These are phyloP conservation scores for Meliscaeva auricollis DNA, from an alignment of 2,888 invertebrate species.

Conservation along the genomic window DNA sequence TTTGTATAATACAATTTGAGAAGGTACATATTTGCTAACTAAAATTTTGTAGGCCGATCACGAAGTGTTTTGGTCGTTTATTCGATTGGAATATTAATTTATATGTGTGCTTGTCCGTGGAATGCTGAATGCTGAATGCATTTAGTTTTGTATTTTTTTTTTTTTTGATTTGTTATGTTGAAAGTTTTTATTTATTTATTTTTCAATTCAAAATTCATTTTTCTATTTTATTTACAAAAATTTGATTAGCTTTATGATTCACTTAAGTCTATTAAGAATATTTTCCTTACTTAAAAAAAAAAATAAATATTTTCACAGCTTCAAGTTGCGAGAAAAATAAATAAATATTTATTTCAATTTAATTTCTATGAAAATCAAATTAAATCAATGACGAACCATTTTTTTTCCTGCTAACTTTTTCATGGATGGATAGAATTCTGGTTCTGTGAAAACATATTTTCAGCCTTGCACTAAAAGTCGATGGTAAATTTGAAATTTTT, in stretches of 20 bases:
- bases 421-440: no score
- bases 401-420: no score
- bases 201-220: constrained; percentile 14
- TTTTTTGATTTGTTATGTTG: constrained; percentile 8
- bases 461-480: no score
- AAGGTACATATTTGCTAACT: constrained; percentile 19
- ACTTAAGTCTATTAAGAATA: constrained; percentile 15
- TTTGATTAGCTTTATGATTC: constrained; percentile 17
- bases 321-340: neutral
- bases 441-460: no score
- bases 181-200: constrained; percentile 17
- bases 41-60: constrained; percentile 45
- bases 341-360: neutral
- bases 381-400: neutral
- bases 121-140: constrained; percentile 45
- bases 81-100: constrained; percentile 60
- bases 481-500: no score
- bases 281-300: neutral
- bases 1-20: neutral
- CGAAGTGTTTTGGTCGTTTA: constrained; percentile 60
- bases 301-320: neutral
- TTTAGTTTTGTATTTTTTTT: neutral
- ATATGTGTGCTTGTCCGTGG: constrained; percentile 17
- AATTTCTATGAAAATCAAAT: neutral
- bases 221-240: constrained; percentile 19